phyloP scores from a whole-genome alignment of 2,113 vertebrate genomes.

The Rostratula benghalensis region DNA sequence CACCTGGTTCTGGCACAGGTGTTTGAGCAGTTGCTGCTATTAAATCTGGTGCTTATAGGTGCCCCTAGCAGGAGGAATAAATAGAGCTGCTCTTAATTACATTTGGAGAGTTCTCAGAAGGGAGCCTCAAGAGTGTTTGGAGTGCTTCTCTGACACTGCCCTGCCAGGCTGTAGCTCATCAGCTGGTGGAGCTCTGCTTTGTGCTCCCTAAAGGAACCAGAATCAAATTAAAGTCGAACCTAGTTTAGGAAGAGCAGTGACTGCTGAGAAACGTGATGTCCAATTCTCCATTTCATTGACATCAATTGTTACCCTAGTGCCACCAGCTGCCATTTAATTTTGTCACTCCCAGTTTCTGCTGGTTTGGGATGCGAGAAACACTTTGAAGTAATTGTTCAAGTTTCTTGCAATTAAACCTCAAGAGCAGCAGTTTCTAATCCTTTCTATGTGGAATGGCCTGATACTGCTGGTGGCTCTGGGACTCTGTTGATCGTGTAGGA shows the following conservation, averaged over 20 bases:
- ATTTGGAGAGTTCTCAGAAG: not conserved
- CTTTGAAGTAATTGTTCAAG: not conserved
- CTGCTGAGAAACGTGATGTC: not conserved
- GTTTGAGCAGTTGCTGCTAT: not conserved
- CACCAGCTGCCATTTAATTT: not conserved
- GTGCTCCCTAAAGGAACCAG: not conserved
- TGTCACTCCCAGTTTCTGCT: not conserved
- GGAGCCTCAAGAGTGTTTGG: not conserved
- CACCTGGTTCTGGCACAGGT: not conserved
- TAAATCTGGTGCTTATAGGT: not conserved
- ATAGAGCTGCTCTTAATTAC: not conserved
- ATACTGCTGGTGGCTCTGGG: not conserved
- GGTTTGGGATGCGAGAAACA: not conserved
- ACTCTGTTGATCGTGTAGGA: not conserved
- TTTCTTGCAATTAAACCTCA: not conserved
- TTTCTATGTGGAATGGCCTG: not conserved
- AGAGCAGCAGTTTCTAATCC: not conserved
- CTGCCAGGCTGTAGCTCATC: not conserved
- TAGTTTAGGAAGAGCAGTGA: not conserved
- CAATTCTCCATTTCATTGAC: not conserved
- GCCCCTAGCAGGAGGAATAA: not conserved
- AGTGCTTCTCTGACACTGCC: not conserved
- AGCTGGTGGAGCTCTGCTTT: slow-evolving; percentile 1
- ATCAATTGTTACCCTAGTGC: not conserved
- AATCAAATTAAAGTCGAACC: not conserved